Percentiles rank a stretch among this genome's conserved stretches.
These are phyloP conservation scores for Caenorhabditis sinica DNA, from an alignment of 2,888 invertebrate species.

Conservation along the genomic window DNA sequence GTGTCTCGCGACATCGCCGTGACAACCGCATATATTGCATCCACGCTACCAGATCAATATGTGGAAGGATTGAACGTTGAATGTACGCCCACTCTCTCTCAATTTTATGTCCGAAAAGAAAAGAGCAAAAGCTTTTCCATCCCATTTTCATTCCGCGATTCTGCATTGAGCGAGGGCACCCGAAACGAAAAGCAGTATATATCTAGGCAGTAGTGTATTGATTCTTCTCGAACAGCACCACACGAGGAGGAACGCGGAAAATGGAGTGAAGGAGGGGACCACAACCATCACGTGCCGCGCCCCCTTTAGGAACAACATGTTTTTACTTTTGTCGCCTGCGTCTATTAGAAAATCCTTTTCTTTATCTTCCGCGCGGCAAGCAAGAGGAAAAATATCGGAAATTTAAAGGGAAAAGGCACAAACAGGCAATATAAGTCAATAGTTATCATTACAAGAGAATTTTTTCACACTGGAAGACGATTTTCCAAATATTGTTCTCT, in stretches of 20 bases:
- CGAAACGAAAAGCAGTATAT: not conserved
- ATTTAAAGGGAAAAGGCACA: not conserved
- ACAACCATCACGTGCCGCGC: slow-evolving; percentile 36
- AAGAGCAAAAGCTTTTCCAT: not conserved
- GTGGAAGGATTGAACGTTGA: slow-evolving; percentile 23
- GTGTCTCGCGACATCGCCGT: slow-evolving; percentile 41
- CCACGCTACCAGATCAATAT: slow-evolving; percentile 28
- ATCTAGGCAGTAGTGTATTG: slow-evolving; percentile 35
- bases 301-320: slow-evolving; percentile 5
- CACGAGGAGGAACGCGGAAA: slow-evolving; percentile 44
- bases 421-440: not conserved
- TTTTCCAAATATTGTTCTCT: too few species aligned
- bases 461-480: too few species aligned
- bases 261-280: not conserved
- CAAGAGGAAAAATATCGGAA: not conserved
- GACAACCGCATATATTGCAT: slow-evolving; percentile 55
- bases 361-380: not conserved
- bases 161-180: not conserved
- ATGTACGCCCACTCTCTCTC: slow-evolving; percentile 32
- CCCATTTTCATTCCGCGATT: too few species aligned
- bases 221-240: slow-evolving; percentile 26
- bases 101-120: not conserved
- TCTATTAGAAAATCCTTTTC: not conserved
- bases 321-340: slow-evolving; percentile 22
- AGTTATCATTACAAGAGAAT: not conserved